Evolutionary conservation across 2,113 vertebrate species (phyloP).

Genomic region (Psettodes erumei): DNA sequence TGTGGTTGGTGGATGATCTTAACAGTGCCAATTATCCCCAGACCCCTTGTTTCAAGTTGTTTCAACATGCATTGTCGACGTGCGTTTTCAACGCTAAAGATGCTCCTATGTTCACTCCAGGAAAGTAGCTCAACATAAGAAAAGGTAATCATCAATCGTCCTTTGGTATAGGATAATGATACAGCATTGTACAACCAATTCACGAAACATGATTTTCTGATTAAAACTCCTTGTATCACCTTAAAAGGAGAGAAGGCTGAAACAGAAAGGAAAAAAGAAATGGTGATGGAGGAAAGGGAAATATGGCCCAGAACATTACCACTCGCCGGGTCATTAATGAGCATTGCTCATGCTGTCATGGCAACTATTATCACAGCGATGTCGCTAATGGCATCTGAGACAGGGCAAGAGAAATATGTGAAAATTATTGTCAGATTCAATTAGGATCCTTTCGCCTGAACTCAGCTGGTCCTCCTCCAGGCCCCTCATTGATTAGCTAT

Average conservation of each 20-base stretch:
- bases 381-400: conserved; percentile 85
- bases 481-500: conserved; percentile 84
- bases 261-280: conserved; percentile 42
- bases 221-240: not conserved
- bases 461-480: conserved; percentile 81
- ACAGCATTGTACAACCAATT: not conserved
- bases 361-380: conserved; percentile 87
- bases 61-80: conserved; percentile 10
- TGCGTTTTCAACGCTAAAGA: conserved; percentile 16
- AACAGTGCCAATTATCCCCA: conserved; percentile 47
- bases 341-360: conserved; percentile 88
- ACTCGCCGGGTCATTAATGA: conserved; percentile 85
- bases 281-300: conserved; percentile 54
- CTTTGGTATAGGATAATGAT: not conserved
- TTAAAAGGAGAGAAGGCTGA: conserved; percentile 6
- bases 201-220: not conserved
- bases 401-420: conserved; percentile 84
- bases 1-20: conserved; percentile 59
- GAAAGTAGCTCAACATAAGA: not conserved
- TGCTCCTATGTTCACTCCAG: not conserved
- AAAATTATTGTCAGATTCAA: conserved; percentile 88
- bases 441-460: conserved; percentile 83
- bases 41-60: conserved; percentile 31
- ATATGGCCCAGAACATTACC: conserved; percentile 80
- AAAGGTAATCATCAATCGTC: not conserved